phyloP scores from a whole-genome alignment of 2,113 vertebrate genomes.

The Panurus biarmicus region DNA sequence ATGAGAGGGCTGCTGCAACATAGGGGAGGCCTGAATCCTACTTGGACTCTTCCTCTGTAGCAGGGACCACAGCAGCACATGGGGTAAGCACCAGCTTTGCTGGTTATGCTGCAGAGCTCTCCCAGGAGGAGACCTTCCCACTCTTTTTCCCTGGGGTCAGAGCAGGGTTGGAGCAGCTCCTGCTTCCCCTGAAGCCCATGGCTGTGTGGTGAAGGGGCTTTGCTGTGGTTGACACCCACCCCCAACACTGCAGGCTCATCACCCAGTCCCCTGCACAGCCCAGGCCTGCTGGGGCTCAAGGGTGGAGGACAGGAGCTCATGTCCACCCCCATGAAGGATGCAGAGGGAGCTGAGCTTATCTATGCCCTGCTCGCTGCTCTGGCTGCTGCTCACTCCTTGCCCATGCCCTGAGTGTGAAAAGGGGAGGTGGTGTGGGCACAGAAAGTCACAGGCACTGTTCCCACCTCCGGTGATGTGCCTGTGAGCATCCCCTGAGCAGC shows the following conservation, averaged over 20 bases:
- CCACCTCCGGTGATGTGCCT: no score
- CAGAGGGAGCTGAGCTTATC: no score
- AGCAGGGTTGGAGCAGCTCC: not conserved
- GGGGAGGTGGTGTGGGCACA: no score
- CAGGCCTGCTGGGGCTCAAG: no score
- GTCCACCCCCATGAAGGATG: no score
- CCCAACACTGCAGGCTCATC: not conserved
- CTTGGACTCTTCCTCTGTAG: not conserved
- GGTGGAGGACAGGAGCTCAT: no score
- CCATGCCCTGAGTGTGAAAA: no score
- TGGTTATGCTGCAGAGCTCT: not conserved
- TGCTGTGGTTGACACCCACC: not conserved
- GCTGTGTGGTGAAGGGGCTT: not conserved
- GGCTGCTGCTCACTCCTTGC: not conserved
- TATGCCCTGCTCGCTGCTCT: not conserved
- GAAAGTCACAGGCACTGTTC: no score
- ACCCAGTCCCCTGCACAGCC: not conserved
- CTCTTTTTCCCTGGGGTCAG: not conserved
- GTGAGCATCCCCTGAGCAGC: no score
- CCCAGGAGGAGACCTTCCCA: not conserved
- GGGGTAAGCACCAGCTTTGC: not conserved
- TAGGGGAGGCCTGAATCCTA: not conserved
- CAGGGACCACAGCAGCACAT: fast-evolving
- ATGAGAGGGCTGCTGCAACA: no score
- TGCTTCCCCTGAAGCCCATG: not conserved